Conservation (phyloP, 2,113 vertebrate species). For the Nycticryphes semicollaris region DNA sequence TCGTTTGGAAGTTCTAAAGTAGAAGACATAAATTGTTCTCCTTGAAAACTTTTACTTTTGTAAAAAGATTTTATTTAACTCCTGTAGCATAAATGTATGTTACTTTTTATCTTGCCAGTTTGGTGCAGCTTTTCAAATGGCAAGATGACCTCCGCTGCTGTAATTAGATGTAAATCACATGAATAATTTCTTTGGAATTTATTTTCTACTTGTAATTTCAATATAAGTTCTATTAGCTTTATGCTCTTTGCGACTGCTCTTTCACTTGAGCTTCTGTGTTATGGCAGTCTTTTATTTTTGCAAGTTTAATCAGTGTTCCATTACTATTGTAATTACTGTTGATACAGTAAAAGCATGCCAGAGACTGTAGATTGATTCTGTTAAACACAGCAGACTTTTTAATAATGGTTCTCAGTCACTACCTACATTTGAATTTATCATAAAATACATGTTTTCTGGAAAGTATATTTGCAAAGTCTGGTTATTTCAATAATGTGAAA, state of each 20-base stretch:
- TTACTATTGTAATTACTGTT: neutral
- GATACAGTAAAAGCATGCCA: neutral
- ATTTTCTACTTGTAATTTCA: slow-evolving; percentile 8
- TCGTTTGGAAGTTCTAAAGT: neutral
- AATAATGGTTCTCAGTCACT: neutral
- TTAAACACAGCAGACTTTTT: neutral
- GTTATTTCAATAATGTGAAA: neutral
- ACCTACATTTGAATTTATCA: neutral
- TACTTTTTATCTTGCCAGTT: neutral
- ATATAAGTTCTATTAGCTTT: neutral
- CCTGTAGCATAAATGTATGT: neutral
- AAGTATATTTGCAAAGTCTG: neutral
- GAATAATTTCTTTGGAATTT: slow-evolving; percentile 3
- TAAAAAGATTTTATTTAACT: neutral
- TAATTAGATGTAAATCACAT: slow-evolving; percentile 27
- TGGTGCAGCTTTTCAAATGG: neutral
- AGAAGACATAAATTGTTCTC: neutral
- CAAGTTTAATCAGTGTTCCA: neutral
- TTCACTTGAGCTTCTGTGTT: neutral
- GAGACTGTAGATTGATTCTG: neutral
- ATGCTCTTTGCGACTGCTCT: neutral
- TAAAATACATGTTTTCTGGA: fast-evolving
- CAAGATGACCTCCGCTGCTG: neutral
- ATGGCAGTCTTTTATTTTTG: neutral
- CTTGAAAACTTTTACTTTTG: neutral